A percentile compares a stretch with the other conserved stretches of the same genome.
These are phyloP conservation scores for Diceros bicornis DNA, from an alignment of 2,797 vertebrate genomes.

Conservation along the genomic window DNA sequence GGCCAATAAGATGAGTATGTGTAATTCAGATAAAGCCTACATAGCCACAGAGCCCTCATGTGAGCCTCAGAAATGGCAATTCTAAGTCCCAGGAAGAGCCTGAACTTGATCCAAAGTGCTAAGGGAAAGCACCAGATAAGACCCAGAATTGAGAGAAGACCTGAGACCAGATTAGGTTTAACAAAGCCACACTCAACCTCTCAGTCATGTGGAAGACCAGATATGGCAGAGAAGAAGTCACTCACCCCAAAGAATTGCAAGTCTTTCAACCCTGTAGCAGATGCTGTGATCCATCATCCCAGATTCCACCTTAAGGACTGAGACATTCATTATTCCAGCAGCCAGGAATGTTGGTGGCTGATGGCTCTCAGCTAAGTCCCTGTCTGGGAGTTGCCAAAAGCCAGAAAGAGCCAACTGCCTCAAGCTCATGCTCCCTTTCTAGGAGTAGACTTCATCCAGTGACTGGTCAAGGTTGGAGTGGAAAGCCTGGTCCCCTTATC, in stretches of 20 bases:
- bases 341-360: not conserved
- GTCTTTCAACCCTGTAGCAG: not conserved
- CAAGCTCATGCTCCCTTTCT: not conserved
- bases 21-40: not conserved
- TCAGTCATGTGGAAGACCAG: not conserved
- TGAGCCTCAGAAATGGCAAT: not conserved
- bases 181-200: constrained; percentile 31
- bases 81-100: not conserved
- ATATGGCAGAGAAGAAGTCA: not conserved
- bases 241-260: not conserved
- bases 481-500: not conserved
- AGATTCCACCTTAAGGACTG: not conserved
- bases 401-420: not conserved
- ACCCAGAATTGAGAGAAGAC: not conserved
- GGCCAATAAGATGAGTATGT: not conserved
- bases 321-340: not conserved
- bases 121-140: constrained; percentile 30
- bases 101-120: constrained; percentile 9
- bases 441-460: not conserved
- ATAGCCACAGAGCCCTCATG: not conserved
- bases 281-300: not conserved
- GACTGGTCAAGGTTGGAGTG: not conserved
- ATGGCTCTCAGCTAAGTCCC: not conserved
- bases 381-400: not conserved
- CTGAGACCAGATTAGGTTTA: not conserved